phyloP scores from a whole-genome alignment of 2,888 invertebrate species.

The Leucophora obtusa region DNA sequence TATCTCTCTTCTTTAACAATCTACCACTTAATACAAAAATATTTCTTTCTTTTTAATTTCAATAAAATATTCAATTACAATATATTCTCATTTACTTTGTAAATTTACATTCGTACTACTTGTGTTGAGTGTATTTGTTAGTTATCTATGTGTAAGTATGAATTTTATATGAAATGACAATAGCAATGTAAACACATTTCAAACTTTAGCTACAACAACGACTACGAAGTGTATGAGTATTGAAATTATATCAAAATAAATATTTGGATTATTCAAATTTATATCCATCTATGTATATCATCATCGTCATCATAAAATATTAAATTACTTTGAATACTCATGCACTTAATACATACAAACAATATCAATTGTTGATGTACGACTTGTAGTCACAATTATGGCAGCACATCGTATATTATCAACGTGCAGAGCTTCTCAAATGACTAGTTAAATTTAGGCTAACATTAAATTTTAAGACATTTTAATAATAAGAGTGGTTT shows the following conservation, averaged over 20 bases:
- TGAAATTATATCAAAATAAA: constrained; percentile 34
- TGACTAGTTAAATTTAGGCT: too few relatives aligned
- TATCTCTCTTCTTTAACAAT: constrained; percentile 5
- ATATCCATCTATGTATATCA: constrained; percentile 4
- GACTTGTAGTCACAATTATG: constrained; percentile 6
- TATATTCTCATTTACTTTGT: constrained; percentile 41
- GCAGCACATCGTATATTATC: not conserved
- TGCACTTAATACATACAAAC: not conserved
- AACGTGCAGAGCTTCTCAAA: not conserved
- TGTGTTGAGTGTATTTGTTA: not conserved
- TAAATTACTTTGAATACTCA: constrained; percentile 26
- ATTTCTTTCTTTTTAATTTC: not conserved
- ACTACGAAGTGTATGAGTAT: not conserved
- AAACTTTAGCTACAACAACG: constrained; percentile 33
- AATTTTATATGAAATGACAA: not conserved
- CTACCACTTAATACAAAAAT: not conserved
- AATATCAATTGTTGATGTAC: constrained; percentile 20
- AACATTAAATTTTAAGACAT: too few relatives aligned
- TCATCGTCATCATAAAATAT: constrained; percentile 31
- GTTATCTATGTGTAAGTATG: constrained; percentile 1
- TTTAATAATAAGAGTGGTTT: too few relatives aligned
- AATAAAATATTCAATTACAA: constrained; percentile 55
- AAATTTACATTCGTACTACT: not conserved
- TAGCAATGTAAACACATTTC: constrained; percentile 44
- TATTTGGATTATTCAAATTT: constrained; percentile 3